A percentile compares a stretch with the other conserved stretches of the same genome.
Evolutionary conservation across 2,113 vertebrate genomes (phyloP).

Genomic region (Turdus rufiventris): DNA sequence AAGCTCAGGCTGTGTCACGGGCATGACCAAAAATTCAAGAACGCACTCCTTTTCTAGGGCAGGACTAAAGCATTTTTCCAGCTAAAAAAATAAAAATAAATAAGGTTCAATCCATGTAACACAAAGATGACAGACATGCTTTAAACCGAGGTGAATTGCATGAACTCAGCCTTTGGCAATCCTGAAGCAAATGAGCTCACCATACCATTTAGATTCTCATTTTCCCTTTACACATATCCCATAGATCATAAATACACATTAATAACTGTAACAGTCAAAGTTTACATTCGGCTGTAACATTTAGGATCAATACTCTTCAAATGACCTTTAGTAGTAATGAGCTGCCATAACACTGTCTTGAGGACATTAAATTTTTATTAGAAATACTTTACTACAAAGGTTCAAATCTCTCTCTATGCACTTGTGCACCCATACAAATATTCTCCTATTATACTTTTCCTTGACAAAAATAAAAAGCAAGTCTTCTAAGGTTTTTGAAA

Average conservation of each 20-base stretch:
- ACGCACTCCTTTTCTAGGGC: rapidly evolving
- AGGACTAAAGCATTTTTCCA: neutral
- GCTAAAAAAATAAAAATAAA: neutral
- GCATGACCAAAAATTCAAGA: neutral
- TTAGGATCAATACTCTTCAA: slow-evolving; percentile 68
- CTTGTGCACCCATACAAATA: slow-evolving; percentile 28
- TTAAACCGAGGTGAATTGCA: neutral
- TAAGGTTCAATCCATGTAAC: neutral
- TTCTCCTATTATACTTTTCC: neutral
- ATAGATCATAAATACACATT: slow-evolving; percentile 66
- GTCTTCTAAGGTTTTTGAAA: neutral
- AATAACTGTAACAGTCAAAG: slow-evolving; percentile 63
- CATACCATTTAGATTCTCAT: slow-evolving; percentile 42
- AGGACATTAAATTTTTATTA: slow-evolving; percentile 67
- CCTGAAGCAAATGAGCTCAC: slow-evolving; percentile 41
- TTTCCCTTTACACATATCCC: slow-evolving; percentile 38
- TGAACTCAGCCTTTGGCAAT: slow-evolving; percentile 22
- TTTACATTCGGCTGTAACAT: slow-evolving; percentile 63
- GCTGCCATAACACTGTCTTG: slow-evolving; percentile 64
- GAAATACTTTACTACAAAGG: slow-evolving; percentile 64
- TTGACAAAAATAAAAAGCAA: neutral
- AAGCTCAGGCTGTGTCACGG: neutral
- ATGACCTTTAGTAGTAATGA: slow-evolving; percentile 68
- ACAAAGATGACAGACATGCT: neutral
- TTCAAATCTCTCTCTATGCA: slow-evolving; percentile 23